phyloP scores from a whole-genome alignment of 2,113 vertebrate species.

The Gnathonemus echidnorhynchus region DNA sequence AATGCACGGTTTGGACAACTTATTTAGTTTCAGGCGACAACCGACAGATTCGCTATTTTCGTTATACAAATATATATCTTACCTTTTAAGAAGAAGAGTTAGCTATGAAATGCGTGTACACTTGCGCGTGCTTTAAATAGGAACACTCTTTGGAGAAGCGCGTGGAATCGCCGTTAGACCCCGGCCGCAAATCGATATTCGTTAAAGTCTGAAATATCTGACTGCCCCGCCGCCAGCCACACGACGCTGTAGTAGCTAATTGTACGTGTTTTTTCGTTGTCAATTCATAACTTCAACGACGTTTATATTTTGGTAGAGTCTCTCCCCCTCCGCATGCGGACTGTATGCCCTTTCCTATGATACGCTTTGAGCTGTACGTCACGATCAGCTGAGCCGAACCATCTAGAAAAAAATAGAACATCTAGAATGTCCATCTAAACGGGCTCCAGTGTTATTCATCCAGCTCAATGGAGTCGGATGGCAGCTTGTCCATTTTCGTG shows the following conservation, averaged over 20 bases:
- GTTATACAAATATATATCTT: neutral
- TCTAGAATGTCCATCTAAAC: constrained; percentile 53
- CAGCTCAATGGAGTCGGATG: neutral
- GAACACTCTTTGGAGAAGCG: neutral
- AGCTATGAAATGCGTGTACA: neutral
- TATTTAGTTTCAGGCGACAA: neutral
- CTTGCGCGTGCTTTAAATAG: neutral
- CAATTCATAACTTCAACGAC: neutral
- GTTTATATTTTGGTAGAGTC: neutral
- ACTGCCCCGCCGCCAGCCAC: neutral
- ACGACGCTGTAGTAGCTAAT: neutral
- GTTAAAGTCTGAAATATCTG: neutral
- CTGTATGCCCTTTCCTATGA: neutral
- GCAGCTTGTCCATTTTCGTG: neutral
- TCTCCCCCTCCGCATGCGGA: neutral
- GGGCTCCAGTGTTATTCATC: neutral
- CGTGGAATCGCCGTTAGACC: neutral
- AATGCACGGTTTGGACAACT: neutral
- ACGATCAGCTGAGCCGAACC: constrained; percentile 42
- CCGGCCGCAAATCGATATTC: neutral
- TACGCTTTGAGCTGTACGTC: constrained; percentile 41
- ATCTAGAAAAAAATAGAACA: constrained; percentile 34
- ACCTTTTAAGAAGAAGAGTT: neutral
- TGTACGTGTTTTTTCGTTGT: neutral
- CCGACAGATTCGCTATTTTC: neutral